These are phyloP conservation scores for Onychorhynchus coronatus DNA, from an alignment of 2,113 vertebrate species.

Conservation along the genomic window DNA sequence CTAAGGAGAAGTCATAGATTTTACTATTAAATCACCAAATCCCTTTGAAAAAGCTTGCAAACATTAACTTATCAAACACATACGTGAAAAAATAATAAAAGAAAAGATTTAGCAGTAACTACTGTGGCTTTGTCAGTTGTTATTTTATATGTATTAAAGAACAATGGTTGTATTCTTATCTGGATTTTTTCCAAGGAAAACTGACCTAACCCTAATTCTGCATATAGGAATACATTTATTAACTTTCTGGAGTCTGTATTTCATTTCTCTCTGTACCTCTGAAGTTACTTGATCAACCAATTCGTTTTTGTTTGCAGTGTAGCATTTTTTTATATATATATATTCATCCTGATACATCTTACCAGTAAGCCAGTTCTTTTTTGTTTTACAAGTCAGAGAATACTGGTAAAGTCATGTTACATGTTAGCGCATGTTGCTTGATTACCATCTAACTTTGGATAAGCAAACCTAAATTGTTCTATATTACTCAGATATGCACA, in stretches of 20 bases:
- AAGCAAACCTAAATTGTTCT: background rate
- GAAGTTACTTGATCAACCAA: background rate
- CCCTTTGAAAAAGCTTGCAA: background rate
- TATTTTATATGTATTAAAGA: background rate
- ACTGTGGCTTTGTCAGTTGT: background rate
- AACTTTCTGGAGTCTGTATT: background rate
- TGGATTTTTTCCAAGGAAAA: background rate
- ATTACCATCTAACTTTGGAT: background rate
- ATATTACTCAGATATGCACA: background rate
- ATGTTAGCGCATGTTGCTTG: background rate
- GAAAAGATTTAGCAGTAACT: background rate
- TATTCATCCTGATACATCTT: background rate
- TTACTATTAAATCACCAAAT: background rate
- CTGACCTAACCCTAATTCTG: background rate
- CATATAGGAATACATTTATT: background rate
- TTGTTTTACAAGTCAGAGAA: background rate
- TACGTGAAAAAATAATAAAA: fast-evolving
- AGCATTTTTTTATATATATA: background rate
- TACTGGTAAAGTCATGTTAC: background rate
- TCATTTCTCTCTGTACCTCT: background rate
- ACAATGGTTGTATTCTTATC: background rate
- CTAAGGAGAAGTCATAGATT: background rate
- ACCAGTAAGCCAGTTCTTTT: background rate
- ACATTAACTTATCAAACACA: background rate
- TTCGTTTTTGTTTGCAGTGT: background rate